Percentiles rank a stretch among this genome's conserved stretches.
phyloP scores from a whole-genome alignment of 2,113 vertebrate species.

The Benitochromis conjunctus region DNA sequence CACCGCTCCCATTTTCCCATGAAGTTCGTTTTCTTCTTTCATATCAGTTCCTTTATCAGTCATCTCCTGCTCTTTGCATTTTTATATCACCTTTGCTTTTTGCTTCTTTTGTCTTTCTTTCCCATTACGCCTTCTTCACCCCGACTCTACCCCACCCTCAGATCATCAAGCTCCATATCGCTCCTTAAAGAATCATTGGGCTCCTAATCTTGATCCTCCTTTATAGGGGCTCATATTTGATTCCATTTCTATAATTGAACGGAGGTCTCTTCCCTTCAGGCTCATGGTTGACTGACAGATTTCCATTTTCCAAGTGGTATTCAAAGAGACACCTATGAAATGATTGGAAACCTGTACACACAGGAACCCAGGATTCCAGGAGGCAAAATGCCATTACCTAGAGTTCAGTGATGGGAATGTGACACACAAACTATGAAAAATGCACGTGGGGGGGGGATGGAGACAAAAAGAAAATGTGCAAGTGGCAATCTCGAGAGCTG shows the following conservation, averaged over 20 bases:
- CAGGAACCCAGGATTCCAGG: background rate
- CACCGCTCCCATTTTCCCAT: background rate
- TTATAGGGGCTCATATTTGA: conserved; percentile 49
- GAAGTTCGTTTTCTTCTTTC: background rate
- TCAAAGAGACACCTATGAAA: conserved; percentile 29
- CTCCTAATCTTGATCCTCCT: conserved; percentile 38
- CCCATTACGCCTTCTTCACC: background rate
- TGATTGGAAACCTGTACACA: conserved; percentile 39
- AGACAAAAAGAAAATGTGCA: background rate
- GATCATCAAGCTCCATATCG: conserved; percentile 16
- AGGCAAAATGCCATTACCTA: conserved; percentile 14
- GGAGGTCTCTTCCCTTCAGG: background rate
- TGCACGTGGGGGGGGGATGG: background rate
- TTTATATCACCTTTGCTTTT: background rate
- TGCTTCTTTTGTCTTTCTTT: background rate
- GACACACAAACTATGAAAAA: background rate
- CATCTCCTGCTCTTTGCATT: background rate
- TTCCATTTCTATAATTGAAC: conserved; percentile 60
- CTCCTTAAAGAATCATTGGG: conserved; percentile 29
- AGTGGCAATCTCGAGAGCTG: background rate
- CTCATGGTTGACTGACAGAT: conserved; percentile 47
- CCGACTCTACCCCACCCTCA: background rate
- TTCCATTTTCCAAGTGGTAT: conserved; percentile 49
- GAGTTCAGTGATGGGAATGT: background rate
- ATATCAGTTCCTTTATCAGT: background rate